Base-by-base conservation (phyloP, 2,888 invertebrate species). In the Arrhopalites spinosus region DNA sequence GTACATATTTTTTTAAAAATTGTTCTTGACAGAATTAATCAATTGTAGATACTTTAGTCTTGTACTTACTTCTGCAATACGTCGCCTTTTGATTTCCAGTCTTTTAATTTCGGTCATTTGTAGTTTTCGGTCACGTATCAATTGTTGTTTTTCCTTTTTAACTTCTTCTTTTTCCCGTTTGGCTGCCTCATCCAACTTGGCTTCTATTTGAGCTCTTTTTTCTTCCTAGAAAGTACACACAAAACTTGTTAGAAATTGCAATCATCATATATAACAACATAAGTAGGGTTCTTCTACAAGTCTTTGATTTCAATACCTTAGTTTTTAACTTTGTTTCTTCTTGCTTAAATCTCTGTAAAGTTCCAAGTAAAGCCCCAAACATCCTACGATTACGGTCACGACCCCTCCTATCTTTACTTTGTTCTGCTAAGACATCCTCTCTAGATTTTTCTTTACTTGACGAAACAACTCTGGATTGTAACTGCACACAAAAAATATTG, bases 311-410 rank as follows among this genome's bases (percentile, higher is more conserved):
- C 83, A 81, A 83, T 85, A 90, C 91, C 88, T 93, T 94, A 83
- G 92, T 92, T 86, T 95, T 94, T 80, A 94, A 87, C 74, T 91
- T 92, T 75, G 94, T 94, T 86, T 97, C 96, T 85, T 98, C 97
- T 84, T 94, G 94, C 84, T 95, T 93, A 85, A 98, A 98, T 86
- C 94, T 95, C 85, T 96, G 95, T 82, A 99, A 86, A 17, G 98
- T 98, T 3, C 98, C 98, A 73, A 98, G 87, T 61, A 99, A 87
- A 25, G 96, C 92, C 11, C 98, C 97, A 87, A 99, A 98, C 92
- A 99, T 98, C 75, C 98, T 90, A 79, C 93, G 89, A 86, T 98
- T 98, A 81, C 98, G 88, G 23, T 87, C 88, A 82, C 86, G 85
- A 61, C 87, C 93, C 84, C 92, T 91, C 80, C 92, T 92, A 85